Base-by-base conservation (phyloP, 2,797 vertebrate species). In the Pantherophis alleghaniensis region DNA sequence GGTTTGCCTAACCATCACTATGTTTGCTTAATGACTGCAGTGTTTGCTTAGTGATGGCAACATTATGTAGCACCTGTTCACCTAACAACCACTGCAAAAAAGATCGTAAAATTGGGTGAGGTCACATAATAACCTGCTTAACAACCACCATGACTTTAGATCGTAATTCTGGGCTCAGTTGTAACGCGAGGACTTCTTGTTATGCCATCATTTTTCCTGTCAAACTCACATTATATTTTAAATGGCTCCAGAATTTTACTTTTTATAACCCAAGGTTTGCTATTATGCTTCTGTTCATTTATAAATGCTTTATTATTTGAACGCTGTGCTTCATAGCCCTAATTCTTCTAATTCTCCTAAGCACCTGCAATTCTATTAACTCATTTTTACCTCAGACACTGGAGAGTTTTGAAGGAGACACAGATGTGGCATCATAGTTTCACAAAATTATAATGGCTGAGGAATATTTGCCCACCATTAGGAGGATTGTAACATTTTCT, bases 401-500 rank as follows among this genome's bases (percentile, higher is more conserved):
- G 22, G 28, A n/a, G 28, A 60, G n/a, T 10, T 22, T 89, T 88
- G 18, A 89, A 47, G 10, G 20, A 11, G 26, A 59, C 6, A 57
- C 26, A 86, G 18, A 9, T 57, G 47, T 88, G 4, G 2, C 7
- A 83, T 47, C 42, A 13, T 37, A 74, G 32, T 60, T 89, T 32
- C 37, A 74, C 5, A 37, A 90, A 63, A 37, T 47, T 24, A 56
- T 59, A 90, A 42, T 66, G 74, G 24, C 18, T 60, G 51, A 56
- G n/a, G 6, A 87, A 74, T 59, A 69, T 11, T 89, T 91, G 42
- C 51, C 74, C 11, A 89, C 3, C 10, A 24, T 63, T 20, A 59
- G 22, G 93, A 93, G 18, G n/a, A 3, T 92, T 96, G 74, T 91
- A 92, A 96, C 94, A 32, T 60, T 91, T 96, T 95, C 89, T n/a